Evolutionary conservation across 1,140 invertebrate genomes (phyloP), one percentile per base, ranked within the genome.

Genomic region (Dryas iulia): DNA sequence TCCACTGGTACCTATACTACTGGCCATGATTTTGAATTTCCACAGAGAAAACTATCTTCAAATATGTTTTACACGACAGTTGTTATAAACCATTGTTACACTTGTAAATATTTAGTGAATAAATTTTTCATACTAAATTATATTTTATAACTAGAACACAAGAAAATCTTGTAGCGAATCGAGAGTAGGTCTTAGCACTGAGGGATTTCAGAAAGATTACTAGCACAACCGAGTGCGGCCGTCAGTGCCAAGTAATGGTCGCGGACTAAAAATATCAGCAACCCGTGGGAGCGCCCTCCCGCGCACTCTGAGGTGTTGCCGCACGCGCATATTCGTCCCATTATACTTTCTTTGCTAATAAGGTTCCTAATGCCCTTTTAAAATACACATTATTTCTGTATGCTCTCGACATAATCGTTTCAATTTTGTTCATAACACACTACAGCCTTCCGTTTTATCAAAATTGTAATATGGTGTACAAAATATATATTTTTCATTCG

Each of bases 241-340:
- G 87, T 77, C 87, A 81, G 86, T 91, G 89, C 89, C 89, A 91
- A 91, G 89, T 91, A 91, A 90, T 89, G 86, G 84, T 86, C 82
- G 87, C 78, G 82, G 79, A 91, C 89, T 91, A 91, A 91, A 91
- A 91, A 91, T 91, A 91, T 89, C 87, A 81, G 85, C 85, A 91
- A 91, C 87, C 89, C 89, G 89, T 91, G 89, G 89, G 89, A 91
- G 87, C 89, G 89, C 89, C 89, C 89, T 91, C 89, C 89, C 88
- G 89, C 89, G 87, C 86, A 85, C 85, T 78, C 77, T 77, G 86
- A 83, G 81, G 84, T 88, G 82, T 82, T 84, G 83, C 71, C 82
- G 80, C 81, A 80, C 76, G 82, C 85, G 82, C 85, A 86, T 88
- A 88, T 78, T 91, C 84, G 83, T 87, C 85, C 78, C 83, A 84